phyloP scores from a whole-genome alignment of 2,888 invertebrate genomes.

The Caenorhabditis drosophilae region DNA sequence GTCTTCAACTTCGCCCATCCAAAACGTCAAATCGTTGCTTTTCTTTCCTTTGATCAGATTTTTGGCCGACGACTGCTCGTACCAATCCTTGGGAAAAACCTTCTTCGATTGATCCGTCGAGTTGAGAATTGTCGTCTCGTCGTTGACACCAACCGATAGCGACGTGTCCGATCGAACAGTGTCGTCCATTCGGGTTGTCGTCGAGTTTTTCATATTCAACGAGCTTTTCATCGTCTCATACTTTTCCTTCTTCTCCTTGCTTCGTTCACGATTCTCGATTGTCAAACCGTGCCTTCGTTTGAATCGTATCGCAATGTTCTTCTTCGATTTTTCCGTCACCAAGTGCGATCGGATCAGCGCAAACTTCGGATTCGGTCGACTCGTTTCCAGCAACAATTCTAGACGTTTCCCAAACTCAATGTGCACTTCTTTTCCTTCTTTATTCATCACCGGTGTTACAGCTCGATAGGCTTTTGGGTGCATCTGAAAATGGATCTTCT shows the following conservation, averaged over 20 bases:
- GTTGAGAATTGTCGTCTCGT: neutral
- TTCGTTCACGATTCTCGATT: neutral
- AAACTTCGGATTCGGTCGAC: neutral
- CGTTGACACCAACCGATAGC: neutral
- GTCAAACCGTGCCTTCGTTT: neutral
- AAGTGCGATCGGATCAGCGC: neutral
- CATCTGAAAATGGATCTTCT: too few species aligned
- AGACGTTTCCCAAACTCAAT: slow-evolving; percentile 6
- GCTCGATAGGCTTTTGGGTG: neutral
- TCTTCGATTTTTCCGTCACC: neutral
- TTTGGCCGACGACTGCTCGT: neutral
- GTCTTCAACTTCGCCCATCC: neutral
- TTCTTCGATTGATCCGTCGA: neutral
- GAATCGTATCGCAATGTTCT: neutral
- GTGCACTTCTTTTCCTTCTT: neutral
- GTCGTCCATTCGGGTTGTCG: neutral
- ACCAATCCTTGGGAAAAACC: slow-evolving; percentile 4
- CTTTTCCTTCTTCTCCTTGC: neutral
- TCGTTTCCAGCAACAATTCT: neutral
- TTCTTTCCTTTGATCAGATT: neutral
- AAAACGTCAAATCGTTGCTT: slow-evolving; percentile 2
- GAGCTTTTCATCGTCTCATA: neutral
- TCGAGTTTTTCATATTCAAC: neutral
- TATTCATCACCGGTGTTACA: neutral
- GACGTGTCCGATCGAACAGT: neutral